These are phyloP conservation scores for Dysidea cf. avara DNA, from an alignment of 37 sponge, comb jelly and placozoan species.

Conservation along the genomic window DNA sequence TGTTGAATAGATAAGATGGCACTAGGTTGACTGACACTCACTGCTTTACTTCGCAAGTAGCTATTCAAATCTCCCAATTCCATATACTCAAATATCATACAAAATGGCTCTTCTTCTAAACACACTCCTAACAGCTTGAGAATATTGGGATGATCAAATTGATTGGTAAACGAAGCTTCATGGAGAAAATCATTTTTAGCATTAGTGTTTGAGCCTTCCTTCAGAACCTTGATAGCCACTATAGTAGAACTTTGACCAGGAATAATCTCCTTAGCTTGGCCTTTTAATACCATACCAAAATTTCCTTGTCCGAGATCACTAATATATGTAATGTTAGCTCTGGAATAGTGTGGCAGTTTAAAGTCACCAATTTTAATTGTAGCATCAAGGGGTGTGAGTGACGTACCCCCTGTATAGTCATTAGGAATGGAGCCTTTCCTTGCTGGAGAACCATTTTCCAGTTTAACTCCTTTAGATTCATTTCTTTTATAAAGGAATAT, in stretches of 20 bases:
- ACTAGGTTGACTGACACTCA: slow-evolving; percentile 13
- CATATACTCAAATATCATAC: slow-evolving; percentile 91
- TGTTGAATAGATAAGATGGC: slow-evolving; percentile 23
- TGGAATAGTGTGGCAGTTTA: slow-evolving; percentile 40
- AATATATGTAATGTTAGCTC: slow-evolving; percentile 54
- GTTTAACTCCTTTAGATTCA: too few species aligned
- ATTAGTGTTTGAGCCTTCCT: slow-evolving; percentile 52
- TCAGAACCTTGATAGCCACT: slow-evolving; percentile 81
- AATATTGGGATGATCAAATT: slow-evolving; percentile 82
- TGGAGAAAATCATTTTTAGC: slow-evolving; percentile 65
- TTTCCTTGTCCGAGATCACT: slow-evolving; percentile 79
- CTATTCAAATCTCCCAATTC: slow-evolving; percentile 78
- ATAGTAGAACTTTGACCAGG: slow-evolving; percentile 37
- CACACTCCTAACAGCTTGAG: slow-evolving; percentile 72
- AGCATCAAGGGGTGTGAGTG: too few species aligned
- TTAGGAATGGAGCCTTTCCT: too few species aligned
- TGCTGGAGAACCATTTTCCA: too few species aligned
- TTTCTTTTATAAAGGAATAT: too few species aligned
- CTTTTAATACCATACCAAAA: slow-evolving; percentile 74
- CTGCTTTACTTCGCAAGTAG: slow-evolving; percentile 59
- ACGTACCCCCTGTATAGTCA: too few species aligned
- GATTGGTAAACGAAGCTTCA: slow-evolving; percentile 67
- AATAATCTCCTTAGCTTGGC: slow-evolving; percentile 45
- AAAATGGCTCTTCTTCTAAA: slow-evolving; percentile 65
- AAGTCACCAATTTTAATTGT: too few species aligned